Conservation (phyloP, 2,797 vertebrate species). For the Nannoperca australis region DNA sequence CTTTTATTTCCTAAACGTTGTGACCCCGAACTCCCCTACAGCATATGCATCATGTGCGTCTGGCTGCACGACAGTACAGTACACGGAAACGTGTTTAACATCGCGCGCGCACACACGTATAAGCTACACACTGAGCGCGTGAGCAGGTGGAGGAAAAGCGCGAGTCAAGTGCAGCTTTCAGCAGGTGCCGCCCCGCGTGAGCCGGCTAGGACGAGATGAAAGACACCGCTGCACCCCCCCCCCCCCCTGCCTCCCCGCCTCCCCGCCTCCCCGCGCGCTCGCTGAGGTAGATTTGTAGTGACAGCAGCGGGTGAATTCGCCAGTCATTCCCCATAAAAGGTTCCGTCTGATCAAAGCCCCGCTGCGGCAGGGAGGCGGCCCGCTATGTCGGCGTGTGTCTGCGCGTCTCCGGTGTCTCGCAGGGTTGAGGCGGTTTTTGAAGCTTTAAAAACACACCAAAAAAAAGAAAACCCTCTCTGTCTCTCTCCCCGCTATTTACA, state of each 20-base stretch:
- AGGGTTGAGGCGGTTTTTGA: slow-evolving; percentile 80
- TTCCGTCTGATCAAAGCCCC: slow-evolving; percentile 86
- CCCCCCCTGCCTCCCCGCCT: slow-evolving; percentile 15
- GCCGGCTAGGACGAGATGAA: slow-evolving; percentile 81
- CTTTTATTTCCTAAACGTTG: background rate
- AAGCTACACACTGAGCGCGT: slow-evolving; percentile 7
- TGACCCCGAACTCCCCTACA: background rate
- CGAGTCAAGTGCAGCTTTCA: slow-evolving; percentile 79
- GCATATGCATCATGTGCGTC: background rate
- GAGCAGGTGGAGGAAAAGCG: slow-evolving; percentile 62
- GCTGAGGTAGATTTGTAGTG: slow-evolving; percentile 86
- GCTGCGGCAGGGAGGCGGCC: slow-evolving; percentile 77
- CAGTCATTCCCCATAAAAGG: slow-evolving; percentile 88
- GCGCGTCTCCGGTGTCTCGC: slow-evolving; percentile 83
- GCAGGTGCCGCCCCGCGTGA: slow-evolving; percentile 82
- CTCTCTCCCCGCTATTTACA: slow-evolving; percentile 85
- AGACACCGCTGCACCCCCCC: slow-evolving; percentile 61
- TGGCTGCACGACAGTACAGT: slow-evolving; percentile 12
- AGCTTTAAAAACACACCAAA: slow-evolving; percentile 79
- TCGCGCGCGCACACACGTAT: background rate
- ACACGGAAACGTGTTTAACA: slow-evolving; percentile 23
- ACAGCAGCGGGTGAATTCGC: slow-evolving; percentile 86
- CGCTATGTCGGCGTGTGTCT: slow-evolving; percentile 74
- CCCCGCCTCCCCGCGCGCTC: slow-evolving; percentile 62
- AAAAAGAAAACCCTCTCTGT: slow-evolving; percentile 64